A percentile compares a stretch with the other conserved stretches of the same genome.
Conservation (phyloP, 2,797 vertebrate genomes). For the Peromyscus eremicus region DNA sequence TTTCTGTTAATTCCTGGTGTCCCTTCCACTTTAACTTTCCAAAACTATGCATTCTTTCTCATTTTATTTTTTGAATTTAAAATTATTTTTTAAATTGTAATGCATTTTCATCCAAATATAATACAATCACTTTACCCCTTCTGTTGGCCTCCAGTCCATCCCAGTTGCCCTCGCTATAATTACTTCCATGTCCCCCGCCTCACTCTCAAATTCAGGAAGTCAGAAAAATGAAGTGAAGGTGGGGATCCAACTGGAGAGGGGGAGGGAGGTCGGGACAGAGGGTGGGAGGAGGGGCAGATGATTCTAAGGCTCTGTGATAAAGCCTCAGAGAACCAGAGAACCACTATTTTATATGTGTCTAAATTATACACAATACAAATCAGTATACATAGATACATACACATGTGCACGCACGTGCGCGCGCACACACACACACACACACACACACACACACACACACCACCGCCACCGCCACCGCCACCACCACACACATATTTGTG, state of each 20-base stretch:
- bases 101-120: not conserved
- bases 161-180: not conserved
- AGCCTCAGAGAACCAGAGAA: not conserved
- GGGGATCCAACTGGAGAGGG: not conserved
- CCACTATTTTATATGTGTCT: not conserved
- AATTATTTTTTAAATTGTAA: not conserved
- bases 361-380: not conserved
- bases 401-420: too few relatives aligned
- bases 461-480: too few relatives aligned
- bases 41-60: not conserved
- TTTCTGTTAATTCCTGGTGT: not conserved
- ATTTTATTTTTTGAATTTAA: not conserved
- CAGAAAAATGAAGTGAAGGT: not conserved
- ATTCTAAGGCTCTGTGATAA: not conserved
- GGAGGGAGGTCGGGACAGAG: not conserved
- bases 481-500: too few relatives aligned
- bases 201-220: not conserved
- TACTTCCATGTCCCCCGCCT: not conserved
- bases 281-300: not conserved
- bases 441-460: not conserved
- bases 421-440: too few relatives aligned
- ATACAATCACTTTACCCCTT: not conserved
- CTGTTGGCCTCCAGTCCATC: accelerated
- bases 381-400: not conserved
- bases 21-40: not conserved